Evolutionary conservation across 2,797 vertebrate species (phyloP), one percentile per base, ranked within the genome.

Genomic region (Onychomys torridus): DNA sequence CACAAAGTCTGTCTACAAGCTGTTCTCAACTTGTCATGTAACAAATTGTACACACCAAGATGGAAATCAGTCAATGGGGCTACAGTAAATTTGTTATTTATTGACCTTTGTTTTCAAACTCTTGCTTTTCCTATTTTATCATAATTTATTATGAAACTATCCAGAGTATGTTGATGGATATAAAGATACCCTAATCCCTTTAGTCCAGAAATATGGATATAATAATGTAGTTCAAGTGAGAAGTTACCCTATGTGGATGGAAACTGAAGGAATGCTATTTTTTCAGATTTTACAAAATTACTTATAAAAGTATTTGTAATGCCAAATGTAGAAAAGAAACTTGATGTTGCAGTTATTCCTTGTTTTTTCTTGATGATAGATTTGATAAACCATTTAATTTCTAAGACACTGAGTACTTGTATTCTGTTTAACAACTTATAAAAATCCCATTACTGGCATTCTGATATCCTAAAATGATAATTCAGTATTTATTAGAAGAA

Each of bases 401-500:
- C 82, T 89, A 92, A 94, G 90, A 90, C 67, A 37, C 14, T 57
- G 59, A 93, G 34, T 23, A 77, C 34, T 86, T 73, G 3, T 63
- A 52, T 81, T 95, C 85, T 49, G 77, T 63, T 91, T 86, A 90
- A 61, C 55, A 59, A 73, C 43, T 59, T 84, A 84, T 27, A 92
- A 81, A 29, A 96, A 13, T 29, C 79, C 61, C 4, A 73, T 9
- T 71, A 95, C 84, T 82, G 25, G 23, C 52, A 94, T n/a, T 17
- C 0, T 91, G 61, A 55, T 78, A 63, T 34, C 12, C 29, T 21
- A 14, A 17, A 12, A 27, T 3, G 2, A 16, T 61, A 69, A 92
- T 73, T 81, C 73, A 52, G 2, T 83, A 49, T 69, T 95, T 90
- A 92, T 91, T 81, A 90, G 46, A 97, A 96, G 32, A 96, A 92